Percentiles rank a stretch among this genome's conserved stretches.
phyloP scores from a whole-genome alignment of 2,113 vertebrate genomes.

The Nestor notabilis region DNA sequence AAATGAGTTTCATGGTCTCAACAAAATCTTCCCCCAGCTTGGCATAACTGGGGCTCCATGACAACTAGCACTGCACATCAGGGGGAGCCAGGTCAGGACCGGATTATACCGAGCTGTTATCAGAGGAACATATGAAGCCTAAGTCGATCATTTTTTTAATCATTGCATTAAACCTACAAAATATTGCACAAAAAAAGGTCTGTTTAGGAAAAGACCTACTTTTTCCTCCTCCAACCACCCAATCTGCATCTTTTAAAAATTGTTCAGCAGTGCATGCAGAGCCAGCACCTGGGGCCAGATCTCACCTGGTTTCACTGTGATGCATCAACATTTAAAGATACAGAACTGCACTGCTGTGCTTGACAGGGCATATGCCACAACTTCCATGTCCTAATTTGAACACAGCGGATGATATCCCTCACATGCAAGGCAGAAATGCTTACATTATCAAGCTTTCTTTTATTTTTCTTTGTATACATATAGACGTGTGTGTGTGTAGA shows the following conservation, averaged over 20 bases:
- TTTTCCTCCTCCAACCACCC: slow-evolving; percentile 20
- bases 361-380: not conserved
- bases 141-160: not conserved
- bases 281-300: slow-evolving; percentile 58
- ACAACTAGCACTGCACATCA: not conserved
- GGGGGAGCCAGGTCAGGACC: not conserved
- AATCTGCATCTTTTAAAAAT: slow-evolving; percentile 52
- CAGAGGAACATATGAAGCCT: not conserved
- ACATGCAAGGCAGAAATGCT: not conserved
- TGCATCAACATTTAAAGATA: slow-evolving; percentile 54
- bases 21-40: not conserved
- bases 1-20: slow-evolving; percentile 27
- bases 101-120: not conserved
- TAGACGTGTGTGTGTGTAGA: fast-evolving
- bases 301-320: slow-evolving; percentile 7
- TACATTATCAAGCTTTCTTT: not conserved
- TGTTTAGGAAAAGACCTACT: not conserved
- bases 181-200: not conserved
- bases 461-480: not conserved
- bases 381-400: slow-evolving; percentile 7
- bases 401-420: not conserved
- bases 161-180: not conserved
- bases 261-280: slow-evolving; percentile 42
- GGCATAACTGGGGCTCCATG: not conserved
- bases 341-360: not conserved